phyloP scores from a whole-genome alignment of 2,113 vertebrate species.

The Channa argus region DNA sequence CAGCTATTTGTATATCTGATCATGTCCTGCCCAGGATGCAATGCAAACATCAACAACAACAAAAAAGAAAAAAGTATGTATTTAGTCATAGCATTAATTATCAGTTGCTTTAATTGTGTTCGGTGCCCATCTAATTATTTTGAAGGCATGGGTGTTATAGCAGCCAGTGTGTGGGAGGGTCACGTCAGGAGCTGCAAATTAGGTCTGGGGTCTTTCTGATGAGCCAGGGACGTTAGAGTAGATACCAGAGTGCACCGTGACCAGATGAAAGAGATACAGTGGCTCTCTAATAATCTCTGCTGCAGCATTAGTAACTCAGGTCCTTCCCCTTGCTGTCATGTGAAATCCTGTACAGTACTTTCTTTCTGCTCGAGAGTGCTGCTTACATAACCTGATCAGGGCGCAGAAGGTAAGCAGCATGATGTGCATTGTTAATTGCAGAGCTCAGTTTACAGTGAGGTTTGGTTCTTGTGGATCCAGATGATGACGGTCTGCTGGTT shows the following conservation, averaged over 20 bases:
- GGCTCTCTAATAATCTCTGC: conserved; percentile 52
- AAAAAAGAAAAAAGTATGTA: conserved; percentile 13
- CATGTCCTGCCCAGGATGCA: conserved; percentile 10
- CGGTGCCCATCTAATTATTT: conserved; percentile 74
- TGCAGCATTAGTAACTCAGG: conserved; percentile 31
- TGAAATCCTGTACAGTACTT: conserved; percentile 21
- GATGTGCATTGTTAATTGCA: conserved; percentile 14
- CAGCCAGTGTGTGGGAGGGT: conserved; percentile 60
- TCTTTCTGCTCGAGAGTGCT: conserved; percentile 24
- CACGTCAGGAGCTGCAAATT: conserved; percentile 70
- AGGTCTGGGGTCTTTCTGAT: conserved; percentile 60
- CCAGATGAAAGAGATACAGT: conserved; percentile 67
- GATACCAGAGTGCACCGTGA: conserved; percentile 30
- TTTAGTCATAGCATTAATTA: conserved; percentile 66
- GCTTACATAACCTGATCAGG: conserved; percentile 31
- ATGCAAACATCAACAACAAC: conserved; percentile 5
- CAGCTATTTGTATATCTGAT: conserved; percentile 7
- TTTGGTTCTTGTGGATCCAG: not conserved
- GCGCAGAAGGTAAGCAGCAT: conserved; percentile 1
- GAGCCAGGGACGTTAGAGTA: conserved; percentile 50
- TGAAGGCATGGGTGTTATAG: conserved; percentile 57
- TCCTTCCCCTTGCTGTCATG: conserved; percentile 11
- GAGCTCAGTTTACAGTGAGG: conserved; percentile 23
- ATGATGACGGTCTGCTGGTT: conserved; percentile 10
- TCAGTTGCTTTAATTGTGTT: conserved; percentile 61